A percentile compares a stretch with the other conserved stretches of the same genome.
phyloP scores from a whole-genome alignment of 2,888 invertebrate species.

The Amphiduros pacificus region DNA sequence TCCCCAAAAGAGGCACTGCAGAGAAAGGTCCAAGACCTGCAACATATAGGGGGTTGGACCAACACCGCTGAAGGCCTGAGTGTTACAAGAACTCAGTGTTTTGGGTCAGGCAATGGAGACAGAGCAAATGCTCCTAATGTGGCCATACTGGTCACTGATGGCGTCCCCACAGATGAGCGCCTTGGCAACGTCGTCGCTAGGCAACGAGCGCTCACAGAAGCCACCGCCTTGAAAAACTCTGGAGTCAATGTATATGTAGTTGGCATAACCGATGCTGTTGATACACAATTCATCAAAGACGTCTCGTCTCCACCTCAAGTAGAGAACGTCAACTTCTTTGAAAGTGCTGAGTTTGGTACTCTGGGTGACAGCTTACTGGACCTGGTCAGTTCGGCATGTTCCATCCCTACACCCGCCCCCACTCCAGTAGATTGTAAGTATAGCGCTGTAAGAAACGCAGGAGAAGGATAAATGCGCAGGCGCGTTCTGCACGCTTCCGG shows the following conservation, averaged over 20 bases:
- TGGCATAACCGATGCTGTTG: constrained; percentile 7
- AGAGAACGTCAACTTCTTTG: constrained; percentile 6
- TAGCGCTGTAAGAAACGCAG: too few relatives aligned
- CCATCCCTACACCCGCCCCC: background rate
- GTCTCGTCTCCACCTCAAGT: constrained; percentile 10
- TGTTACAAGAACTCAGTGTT: background rate
- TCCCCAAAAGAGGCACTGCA: background rate
- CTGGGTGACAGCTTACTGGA: too few relatives aligned
- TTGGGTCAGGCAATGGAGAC: constrained; percentile 4
- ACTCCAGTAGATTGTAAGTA: too few relatives aligned
- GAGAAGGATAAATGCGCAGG: too few relatives aligned
- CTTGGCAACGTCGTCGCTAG: too few relatives aligned
- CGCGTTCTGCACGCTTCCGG: too few relatives aligned
- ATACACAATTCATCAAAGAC: background rate
- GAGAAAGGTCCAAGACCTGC: background rate
- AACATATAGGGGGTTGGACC: constrained; percentile 7
- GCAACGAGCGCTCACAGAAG: background rate
- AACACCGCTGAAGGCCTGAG: constrained; percentile 12
- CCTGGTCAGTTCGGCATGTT: background rate
- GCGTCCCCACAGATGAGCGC: background rate
- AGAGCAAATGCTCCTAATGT: constrained; percentile 1
- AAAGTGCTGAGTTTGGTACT: constrained; percentile 1
- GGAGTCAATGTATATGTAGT: background rate
- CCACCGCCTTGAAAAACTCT: background rate
- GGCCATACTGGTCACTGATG: constrained; percentile 9